Conservation (phyloP, 2,113 vertebrate genomes). For the Corythaeola cristata region DNA sequence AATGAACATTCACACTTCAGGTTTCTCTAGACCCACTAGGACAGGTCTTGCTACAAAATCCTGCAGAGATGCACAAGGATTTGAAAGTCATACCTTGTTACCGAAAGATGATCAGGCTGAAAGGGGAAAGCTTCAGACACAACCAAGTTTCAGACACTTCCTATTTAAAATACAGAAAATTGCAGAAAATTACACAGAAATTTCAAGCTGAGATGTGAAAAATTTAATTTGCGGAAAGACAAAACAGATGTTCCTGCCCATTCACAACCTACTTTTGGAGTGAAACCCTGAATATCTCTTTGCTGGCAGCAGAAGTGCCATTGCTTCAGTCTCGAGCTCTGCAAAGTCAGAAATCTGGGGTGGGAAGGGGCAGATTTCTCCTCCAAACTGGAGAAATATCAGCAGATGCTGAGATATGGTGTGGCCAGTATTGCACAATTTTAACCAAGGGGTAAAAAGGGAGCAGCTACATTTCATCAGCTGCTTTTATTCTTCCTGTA, state of each 20-base stretch:
- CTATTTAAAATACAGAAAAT: background rate
- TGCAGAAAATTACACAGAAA: background rate
- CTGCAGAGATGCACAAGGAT: background rate
- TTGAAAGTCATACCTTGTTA: background rate
- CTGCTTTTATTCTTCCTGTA: background rate
- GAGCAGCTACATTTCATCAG: background rate
- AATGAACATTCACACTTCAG: background rate
- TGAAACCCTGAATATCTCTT: background rate
- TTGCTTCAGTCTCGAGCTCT: background rate
- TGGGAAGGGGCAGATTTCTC: background rate
- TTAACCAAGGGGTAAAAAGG: background rate
- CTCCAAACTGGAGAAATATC: background rate
- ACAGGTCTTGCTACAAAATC: background rate
- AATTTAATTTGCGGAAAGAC: background rate
- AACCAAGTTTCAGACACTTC: background rate
- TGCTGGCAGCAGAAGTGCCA: background rate
- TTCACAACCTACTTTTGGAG: background rate
- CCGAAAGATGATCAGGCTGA: background rate
- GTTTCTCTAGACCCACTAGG: background rate
- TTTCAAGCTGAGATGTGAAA: background rate
- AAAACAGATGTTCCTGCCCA: background rate
- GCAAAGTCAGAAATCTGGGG: background rate
- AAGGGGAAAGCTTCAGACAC: background rate
- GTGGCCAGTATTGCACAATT: background rate
- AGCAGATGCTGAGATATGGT: background rate